Conservation (phyloP, 2,797 vertebrate species). For the Chelmon rostratus region DNA sequence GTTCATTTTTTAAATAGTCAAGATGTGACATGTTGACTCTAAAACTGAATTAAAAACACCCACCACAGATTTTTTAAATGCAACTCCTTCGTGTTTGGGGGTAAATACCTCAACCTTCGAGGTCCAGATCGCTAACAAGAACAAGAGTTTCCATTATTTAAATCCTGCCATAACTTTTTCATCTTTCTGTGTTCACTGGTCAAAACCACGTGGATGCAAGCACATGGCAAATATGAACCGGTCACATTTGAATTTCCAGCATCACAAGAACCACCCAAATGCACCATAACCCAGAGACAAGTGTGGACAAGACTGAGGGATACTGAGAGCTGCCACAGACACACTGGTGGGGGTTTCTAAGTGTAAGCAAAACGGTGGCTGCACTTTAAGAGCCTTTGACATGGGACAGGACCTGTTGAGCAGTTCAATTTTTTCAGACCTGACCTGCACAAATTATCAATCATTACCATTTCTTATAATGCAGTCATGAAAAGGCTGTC, state of each 20-base stretch:
- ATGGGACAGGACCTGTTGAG: neutral
- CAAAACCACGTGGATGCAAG: neutral
- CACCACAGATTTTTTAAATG: neutral
- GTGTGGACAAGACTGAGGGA: neutral
- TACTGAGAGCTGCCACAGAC: neutral
- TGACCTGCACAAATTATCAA: neutral
- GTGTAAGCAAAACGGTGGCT: neutral
- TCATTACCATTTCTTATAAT: neutral
- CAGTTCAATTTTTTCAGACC: neutral
- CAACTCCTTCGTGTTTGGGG: neutral
- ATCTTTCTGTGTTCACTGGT: neutral
- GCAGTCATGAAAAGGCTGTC: neutral
- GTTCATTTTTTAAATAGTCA: neutral
- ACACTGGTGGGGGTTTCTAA: neutral
- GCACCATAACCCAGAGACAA: neutral
- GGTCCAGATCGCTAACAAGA: neutral
- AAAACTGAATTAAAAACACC: neutral
- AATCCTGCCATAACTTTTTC: neutral
- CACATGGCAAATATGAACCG: neutral
- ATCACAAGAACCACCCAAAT: neutral
- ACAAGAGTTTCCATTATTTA: neutral
- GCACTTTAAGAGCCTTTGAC: neutral
- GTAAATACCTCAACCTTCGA: neutral
- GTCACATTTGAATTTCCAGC: neutral
- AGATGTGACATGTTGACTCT: too few species aligned